phyloP scores from a whole-genome alignment of 2,797 vertebrate genomes.

The Esox lucius region DNA sequence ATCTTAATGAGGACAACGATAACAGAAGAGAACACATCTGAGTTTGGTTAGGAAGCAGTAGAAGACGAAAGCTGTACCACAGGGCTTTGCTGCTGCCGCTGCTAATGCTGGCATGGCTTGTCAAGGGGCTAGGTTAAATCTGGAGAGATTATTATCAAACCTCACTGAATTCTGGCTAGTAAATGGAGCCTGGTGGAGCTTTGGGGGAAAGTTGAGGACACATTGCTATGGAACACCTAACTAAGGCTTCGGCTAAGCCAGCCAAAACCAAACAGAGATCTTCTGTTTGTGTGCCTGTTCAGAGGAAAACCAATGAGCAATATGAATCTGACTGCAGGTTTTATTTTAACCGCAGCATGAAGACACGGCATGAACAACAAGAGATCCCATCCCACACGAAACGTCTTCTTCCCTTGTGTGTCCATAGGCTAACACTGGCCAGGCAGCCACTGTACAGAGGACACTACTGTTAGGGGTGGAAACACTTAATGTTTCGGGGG shows the following conservation, averaged over 20 bases:
- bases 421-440: background rate
- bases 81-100: constrained; percentile 31
- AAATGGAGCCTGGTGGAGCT: constrained; percentile 50
- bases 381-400: constrained; percentile 32
- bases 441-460: constrained; percentile 33
- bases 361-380: constrained; percentile 37
- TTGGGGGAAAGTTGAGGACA: constrained; percentile 44
- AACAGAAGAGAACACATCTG: constrained; percentile 64
- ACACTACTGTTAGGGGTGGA: constrained; percentile 21
- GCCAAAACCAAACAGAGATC: constrained; percentile 10
- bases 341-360: constrained; percentile 35
- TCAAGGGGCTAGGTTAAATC: constrained; percentile 61
- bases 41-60: constrained; percentile 48
- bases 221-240: constrained; percentile 51
- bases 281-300: background rate
- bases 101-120: constrained; percentile 43
- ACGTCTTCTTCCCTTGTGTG: constrained; percentile 28
- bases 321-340: constrained; percentile 21
- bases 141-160: constrained; percentile 58
- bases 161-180: constrained; percentile 49
- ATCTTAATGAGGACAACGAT: constrained; percentile 35
- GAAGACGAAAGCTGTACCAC: constrained; percentile 44
- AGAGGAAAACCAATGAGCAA: constrained; percentile 31
- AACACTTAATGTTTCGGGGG: constrained; percentile 19
- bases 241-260: constrained; percentile 42